phyloP scores from a whole-genome alignment of 2,797 vertebrate genomes.

The Sylvia borin region DNA sequence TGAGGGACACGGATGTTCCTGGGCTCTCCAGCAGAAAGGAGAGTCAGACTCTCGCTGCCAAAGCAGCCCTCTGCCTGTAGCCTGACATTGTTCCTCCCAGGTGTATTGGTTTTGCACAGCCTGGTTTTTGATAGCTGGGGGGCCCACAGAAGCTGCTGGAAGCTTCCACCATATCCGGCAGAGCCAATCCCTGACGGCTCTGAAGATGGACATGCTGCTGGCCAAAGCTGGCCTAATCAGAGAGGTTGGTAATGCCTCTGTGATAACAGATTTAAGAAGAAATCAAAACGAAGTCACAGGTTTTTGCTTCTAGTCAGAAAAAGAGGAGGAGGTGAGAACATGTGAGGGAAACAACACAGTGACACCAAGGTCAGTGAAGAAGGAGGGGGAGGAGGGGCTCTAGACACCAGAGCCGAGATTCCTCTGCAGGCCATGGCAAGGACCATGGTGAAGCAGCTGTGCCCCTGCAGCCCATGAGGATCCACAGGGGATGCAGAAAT shows the following conservation, averaged over 20 bases:
- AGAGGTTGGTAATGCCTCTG: not conserved
- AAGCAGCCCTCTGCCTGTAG: not conserved
- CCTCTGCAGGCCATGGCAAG: not conserved
- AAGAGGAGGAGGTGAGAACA: not conserved
- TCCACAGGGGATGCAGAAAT: not conserved
- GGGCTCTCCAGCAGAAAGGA: not conserved
- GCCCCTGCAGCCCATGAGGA: not conserved
- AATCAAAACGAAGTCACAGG: not conserved
- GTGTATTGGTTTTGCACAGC: not conserved
- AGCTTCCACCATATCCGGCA: not conserved
- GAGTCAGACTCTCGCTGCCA: not conserved
- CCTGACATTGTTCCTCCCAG: not conserved
- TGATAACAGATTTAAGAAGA: not conserved
- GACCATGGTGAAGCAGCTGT: not conserved
- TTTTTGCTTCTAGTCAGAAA: not conserved
- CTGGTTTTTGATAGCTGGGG: not conserved
- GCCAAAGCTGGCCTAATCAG: not conserved
- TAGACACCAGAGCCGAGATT: not conserved
- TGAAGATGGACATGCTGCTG: not conserved
- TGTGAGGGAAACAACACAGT: not conserved
- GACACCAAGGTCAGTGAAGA: not conserved
- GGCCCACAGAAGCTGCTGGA: not conserved
- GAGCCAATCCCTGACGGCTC: not conserved
- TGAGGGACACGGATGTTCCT: not conserved
- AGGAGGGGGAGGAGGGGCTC: not conserved